Evolutionary conservation across 2,113 vertebrate genomes (phyloP), one percentile per base, ranked within the genome.

Genomic region (Phylloscopus whistleri): DNA sequence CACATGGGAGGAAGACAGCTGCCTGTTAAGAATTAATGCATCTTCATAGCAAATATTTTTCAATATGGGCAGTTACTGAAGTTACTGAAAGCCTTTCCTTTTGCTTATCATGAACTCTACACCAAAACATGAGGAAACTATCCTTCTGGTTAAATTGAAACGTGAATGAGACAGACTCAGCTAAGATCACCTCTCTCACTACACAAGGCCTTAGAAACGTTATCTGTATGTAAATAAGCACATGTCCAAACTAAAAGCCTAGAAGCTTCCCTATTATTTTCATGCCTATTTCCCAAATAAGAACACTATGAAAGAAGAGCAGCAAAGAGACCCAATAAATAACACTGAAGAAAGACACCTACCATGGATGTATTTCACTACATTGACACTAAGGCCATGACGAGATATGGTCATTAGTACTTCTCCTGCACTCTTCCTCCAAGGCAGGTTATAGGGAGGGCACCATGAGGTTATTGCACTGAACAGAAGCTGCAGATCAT

Each of bases 401-500:
- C 99, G 98, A 49, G 99, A 99, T 98, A 99, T 99, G 96, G 99
- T 99, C 98, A 98, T 99, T 21, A 99, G 98, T 39, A 99, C 99
- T 96, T 99, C 99, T n/a, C 99, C 99, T 1, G 99, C 99, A 58
- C 99, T 99, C 97, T 99, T 99, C 96, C 99, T 98, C 99, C 99
- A 99, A 74, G 99, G 99, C 95, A 99, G 98, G 94, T 99, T 99
- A 96, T 99, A 99, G 48, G 99, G 99, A 49, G 99, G 99, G 91
- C 99, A 99, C 99, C 99, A 99, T 62, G 99, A 99, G 46, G 99
- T 99, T 98, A 99, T 99, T 98, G 99, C 99, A 96, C 99, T 99
- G 98, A 99, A 99, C 8, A 99, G 97, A 88, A 99, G 99, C 98
- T 99, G 99, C 28, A 99, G 99, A 96, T 99, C 99, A 66, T 99